phyloP scores from a whole-genome alignment of 2,888 invertebrate species.

The Thymelicus acteon region DNA sequence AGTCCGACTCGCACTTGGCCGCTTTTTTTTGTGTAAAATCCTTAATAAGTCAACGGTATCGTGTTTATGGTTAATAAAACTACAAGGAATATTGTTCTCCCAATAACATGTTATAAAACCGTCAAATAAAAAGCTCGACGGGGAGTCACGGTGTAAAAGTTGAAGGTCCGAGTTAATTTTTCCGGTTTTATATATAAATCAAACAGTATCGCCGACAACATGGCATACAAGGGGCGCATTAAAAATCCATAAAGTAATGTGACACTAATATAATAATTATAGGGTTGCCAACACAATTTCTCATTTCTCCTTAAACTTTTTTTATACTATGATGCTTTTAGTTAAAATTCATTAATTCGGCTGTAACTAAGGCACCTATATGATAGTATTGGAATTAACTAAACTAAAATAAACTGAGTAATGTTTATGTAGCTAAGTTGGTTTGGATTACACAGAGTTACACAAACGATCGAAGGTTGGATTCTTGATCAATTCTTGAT shows the following conservation, averaged over 20 bases:
- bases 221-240: conserved; percentile 21
- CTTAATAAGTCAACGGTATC: background rate
- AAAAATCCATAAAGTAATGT: conserved; percentile 17
- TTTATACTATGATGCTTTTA: too few relatives aligned
- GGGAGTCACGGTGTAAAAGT: background rate
- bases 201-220: conserved; percentile 24
- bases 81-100: conserved; percentile 6
- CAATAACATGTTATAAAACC: background rate
- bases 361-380: too few relatives aligned
- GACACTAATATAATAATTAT: background rate
- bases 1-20: too few relatives aligned
- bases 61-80: conserved; percentile 19
- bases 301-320: too few relatives aligned
- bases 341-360: too few relatives aligned
- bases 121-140: conserved; percentile 4
- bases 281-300: conserved; percentile 16
- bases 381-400: too few relatives aligned
- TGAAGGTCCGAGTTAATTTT: conserved; percentile 14
- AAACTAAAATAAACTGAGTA: too few relatives aligned
- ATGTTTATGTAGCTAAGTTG: too few relatives aligned
- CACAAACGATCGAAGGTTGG: too few relatives aligned
- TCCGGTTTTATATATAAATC: conserved; percentile 14
- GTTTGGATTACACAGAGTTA: too few relatives aligned
- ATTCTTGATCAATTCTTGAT: too few relatives aligned
- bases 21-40: background rate